These are phyloP conservation scores for Cladopsammia gracilis DNA, from an alignment of 64 coral and sea anemone species.

Conservation along the genomic window DNA sequence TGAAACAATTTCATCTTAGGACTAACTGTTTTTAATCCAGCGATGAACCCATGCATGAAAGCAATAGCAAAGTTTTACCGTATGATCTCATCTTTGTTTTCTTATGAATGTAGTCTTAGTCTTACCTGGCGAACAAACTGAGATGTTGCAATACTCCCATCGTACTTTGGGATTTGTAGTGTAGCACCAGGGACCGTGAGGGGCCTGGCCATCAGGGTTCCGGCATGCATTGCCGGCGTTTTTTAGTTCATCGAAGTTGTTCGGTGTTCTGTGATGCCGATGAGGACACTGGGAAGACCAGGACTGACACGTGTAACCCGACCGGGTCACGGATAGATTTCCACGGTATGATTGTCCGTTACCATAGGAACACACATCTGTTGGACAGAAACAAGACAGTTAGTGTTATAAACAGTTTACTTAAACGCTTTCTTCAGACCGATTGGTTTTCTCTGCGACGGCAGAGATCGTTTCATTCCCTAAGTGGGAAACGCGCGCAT, in stretches of 20 bases:
- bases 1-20: too few species aligned
- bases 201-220: conserved; percentile 82
- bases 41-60: too few species aligned
- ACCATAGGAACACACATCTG: conserved; percentile 71
- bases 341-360: conserved; percentile 75
- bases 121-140: conserved; percentile 1
- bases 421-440: too few species aligned
- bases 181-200: conserved; percentile 90
- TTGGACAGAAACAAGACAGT: too few species aligned
- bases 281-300: conserved; percentile 86
- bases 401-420: too few species aligned
- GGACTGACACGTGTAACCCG: conserved; percentile 74
- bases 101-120: too few species aligned
- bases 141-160: conserved; percentile 79
- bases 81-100: too few species aligned
- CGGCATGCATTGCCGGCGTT: conserved; percentile 83
- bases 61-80: too few species aligned
- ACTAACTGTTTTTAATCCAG: too few species aligned
- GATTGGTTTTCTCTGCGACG: too few species aligned
- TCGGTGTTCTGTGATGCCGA: conserved; percentile 53
- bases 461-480: too few species aligned
- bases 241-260: conserved; percentile 69
- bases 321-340: conserved; percentile 68
- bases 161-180: conserved; percentile 68
- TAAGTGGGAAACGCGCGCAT: too few species aligned